phyloP scores from a whole-genome alignment of 2,888 invertebrate genomes.

The Epistrophe eligans region DNA sequence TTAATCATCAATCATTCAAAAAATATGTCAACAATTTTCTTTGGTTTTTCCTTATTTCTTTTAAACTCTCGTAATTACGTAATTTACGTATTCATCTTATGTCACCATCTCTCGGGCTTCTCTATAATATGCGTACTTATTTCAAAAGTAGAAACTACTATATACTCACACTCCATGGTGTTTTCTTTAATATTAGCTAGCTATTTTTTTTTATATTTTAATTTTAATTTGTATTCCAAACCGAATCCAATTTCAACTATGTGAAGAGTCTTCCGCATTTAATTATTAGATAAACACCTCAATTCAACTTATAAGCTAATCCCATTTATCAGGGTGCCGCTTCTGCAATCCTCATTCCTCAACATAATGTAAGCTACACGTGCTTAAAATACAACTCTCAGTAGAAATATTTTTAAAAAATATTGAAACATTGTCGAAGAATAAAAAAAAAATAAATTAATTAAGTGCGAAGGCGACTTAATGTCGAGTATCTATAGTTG shows the following conservation, averaged over 20 bases:
- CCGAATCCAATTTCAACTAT: slow-evolving; percentile 26
- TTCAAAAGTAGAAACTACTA: background rate
- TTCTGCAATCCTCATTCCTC: slow-evolving; percentile 35
- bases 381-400: slow-evolving; percentile 16
- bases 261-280: slow-evolving; percentile 66
- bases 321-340: slow-evolving; percentile 44
- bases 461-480: slow-evolving; percentile 34
- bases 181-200: background rate
- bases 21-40: slow-evolving; percentile 35
- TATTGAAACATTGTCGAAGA: slow-evolving; percentile 26
- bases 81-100: slow-evolving; percentile 65
- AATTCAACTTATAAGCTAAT: slow-evolving; percentile 22
- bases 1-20: slow-evolving; percentile 45
- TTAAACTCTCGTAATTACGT: slow-evolving; percentile 16
- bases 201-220: slow-evolving; percentile 1
- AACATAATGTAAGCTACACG: slow-evolving; percentile 34
- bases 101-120: slow-evolving; percentile 41
- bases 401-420: slow-evolving; percentile 20
- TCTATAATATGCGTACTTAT: slow-evolving; percentile 16
- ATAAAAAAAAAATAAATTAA: background rate
- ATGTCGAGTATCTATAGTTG: slow-evolving; percentile 14
- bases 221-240: slow-evolving; percentile 65
- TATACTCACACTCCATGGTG: background rate
- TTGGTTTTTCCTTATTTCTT: slow-evolving; percentile 63
- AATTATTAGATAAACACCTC: slow-evolving; percentile 66